Percentiles rank a stretch among this genome's conserved stretches.
Conservation (phyloP, 1,140 invertebrate genomes). For the Leptoteleia sp. region DNA sequence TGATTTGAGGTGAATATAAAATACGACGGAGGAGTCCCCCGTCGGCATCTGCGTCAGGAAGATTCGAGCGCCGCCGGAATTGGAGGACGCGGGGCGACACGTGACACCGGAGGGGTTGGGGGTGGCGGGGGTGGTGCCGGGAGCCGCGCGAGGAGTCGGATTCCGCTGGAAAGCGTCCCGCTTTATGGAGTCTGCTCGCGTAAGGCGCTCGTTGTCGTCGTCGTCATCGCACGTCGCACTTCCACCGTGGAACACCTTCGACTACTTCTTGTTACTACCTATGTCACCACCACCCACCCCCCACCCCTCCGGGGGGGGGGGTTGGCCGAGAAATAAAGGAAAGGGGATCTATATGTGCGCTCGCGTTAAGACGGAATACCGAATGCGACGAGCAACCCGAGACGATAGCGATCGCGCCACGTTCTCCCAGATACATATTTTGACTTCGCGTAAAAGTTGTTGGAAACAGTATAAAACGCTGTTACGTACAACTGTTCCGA, state of each 20-base stretch:
- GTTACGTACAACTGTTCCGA: conserved; percentile 6
- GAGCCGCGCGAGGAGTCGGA: conserved; percentile 50
- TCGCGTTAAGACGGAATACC: conserved; percentile 42
- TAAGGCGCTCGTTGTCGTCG: conserved; percentile 68
- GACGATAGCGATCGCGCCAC: conserved; percentile 45
- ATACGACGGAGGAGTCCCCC: conserved; percentile 65
- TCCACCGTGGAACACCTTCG: conserved; percentile 60
- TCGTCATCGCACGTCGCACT: conserved; percentile 61
- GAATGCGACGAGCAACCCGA: conserved; percentile 33
- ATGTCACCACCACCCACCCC: conserved; percentile 54
- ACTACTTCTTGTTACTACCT: conserved; percentile 61
- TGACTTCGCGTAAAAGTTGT: conserved; percentile 30
- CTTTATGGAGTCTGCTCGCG: conserved; percentile 75
- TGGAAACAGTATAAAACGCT: conserved; percentile 13
- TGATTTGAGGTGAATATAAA: conserved; percentile 78
- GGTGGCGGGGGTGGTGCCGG: conserved; percentile 3
- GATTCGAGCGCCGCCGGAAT: conserved; percentile 62
- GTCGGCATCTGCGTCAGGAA: conserved; percentile 69
- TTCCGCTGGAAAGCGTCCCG: conserved; percentile 65
- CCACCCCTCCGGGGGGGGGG: no score
- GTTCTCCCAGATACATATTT: conserved; percentile 52
- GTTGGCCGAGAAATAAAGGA: conserved; percentile 60
- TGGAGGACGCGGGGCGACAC: conserved; percentile 21
- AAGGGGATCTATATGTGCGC: conserved; percentile 44
- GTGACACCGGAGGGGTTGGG: background rate